Evolutionary conservation across 1,140 invertebrate species (phyloP).

Genomic region (Drosophila athabasca): DNA sequence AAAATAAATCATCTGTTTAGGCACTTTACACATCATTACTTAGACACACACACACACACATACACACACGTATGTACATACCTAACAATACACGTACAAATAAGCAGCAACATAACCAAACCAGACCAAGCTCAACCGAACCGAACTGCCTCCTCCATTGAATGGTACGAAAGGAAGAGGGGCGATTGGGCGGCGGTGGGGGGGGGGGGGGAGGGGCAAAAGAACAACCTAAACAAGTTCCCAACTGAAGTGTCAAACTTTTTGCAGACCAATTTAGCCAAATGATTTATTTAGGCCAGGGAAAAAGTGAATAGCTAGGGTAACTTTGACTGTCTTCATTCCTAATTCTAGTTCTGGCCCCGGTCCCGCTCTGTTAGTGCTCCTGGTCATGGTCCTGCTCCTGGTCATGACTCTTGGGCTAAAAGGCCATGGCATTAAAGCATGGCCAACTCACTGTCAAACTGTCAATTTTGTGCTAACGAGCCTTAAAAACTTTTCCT

Average conservation of each 20-base stretch:
- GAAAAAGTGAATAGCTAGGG: slow-evolving; percentile 25
- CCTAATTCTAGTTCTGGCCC: background rate
- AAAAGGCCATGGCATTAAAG: slow-evolving; percentile 75
- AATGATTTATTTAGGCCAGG: slow-evolving; percentile 80
- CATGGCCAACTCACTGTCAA: slow-evolving; percentile 82
- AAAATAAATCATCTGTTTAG: slow-evolving; percentile 77
- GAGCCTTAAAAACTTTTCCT: slow-evolving; percentile 79
- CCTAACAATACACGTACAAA: too few species aligned
- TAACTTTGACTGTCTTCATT: slow-evolving; percentile 12
- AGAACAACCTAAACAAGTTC: slow-evolving; percentile 66
- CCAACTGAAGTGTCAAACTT: slow-evolving; percentile 78
- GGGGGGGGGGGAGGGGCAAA: background rate
- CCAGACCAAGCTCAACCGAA: background rate
- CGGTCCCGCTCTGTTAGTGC: background rate
- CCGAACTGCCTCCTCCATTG: background rate
- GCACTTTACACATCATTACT: slow-evolving; percentile 79
- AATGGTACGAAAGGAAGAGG: background rate
- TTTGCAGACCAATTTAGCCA: slow-evolving; percentile 81
- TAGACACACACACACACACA: slow-evolving; percentile 18
- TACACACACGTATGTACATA: background rate
- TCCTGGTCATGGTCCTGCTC: slow-evolving; percentile 1
- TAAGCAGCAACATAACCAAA: slow-evolving; percentile 14
- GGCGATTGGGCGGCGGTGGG: background rate
- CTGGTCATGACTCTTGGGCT: slow-evolving; percentile 29
- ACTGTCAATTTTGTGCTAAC: slow-evolving; percentile 83